Percentiles rank a stretch among this genome's conserved stretches.
phyloP scores from a whole-genome alignment of 2,888 invertebrate genomes.

The Nomada hirtipes region DNA sequence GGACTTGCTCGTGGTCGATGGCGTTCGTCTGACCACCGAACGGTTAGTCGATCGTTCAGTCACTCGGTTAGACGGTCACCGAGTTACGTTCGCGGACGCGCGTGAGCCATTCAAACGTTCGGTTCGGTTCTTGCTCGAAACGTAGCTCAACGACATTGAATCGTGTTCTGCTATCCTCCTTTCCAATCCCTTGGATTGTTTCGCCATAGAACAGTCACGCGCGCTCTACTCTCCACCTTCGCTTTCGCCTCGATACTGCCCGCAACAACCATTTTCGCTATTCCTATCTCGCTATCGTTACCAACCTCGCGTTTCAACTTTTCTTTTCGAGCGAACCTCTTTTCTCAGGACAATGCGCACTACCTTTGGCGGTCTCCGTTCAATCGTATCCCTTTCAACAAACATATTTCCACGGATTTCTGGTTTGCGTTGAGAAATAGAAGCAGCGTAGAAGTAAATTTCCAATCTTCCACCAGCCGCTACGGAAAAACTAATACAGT shows the following conservation, averaged over 20 bases:
- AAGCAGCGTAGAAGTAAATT: too few species aligned
- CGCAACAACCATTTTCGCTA: neutral
- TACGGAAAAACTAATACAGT: neutral
- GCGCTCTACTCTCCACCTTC: neutral
- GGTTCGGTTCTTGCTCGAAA: neutral
- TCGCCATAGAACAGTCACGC: neutral
- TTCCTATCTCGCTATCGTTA: neutral
- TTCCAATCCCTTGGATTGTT: slow-evolving; percentile 1
- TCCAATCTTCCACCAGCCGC: too few species aligned
- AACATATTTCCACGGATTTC: too few species aligned
- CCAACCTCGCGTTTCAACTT: neutral
- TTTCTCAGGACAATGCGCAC: neutral
- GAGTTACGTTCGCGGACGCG: slow-evolving; percentile 60
- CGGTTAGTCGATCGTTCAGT: slow-evolving; percentile 70
- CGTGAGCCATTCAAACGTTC: slow-evolving; percentile 44
- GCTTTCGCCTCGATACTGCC: slow-evolving; percentile 9
- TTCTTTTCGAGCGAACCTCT: neutral
- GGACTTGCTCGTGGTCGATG: slow-evolving; percentile 47
- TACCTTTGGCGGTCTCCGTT: neutral
- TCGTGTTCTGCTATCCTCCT: neutral
- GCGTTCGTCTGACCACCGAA: slow-evolving; percentile 45
- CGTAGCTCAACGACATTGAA: neutral
- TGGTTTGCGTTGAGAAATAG: too few species aligned
- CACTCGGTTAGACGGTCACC: slow-evolving; percentile 75
- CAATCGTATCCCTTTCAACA: neutral